These are phyloP conservation scores for Spilogale gracilis DNA, from an alignment of 2,113 vertebrate species.

Conservation along the genomic window DNA sequence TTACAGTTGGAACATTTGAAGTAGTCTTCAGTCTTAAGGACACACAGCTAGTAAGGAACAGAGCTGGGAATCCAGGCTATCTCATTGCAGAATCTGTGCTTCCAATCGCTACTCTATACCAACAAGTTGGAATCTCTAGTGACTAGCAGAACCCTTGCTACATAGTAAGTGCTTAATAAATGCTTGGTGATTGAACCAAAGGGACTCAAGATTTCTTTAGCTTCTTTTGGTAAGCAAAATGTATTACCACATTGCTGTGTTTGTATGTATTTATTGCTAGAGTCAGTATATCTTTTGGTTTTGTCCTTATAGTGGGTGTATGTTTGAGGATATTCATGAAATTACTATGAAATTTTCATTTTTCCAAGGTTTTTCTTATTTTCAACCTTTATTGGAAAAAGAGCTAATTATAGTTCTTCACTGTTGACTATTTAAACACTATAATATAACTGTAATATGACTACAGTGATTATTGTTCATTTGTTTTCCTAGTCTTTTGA, in stretches of 20 bases:
- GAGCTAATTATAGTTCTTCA: background rate
- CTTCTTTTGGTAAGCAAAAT: background rate
- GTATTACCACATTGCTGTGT: background rate
- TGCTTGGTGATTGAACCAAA: background rate
- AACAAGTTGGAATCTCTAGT: constrained; percentile 10
- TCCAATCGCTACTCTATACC: background rate
- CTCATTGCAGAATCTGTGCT: background rate
- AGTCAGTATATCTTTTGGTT: background rate
- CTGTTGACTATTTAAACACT: background rate
- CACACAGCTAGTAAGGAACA: background rate
- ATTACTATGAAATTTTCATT: background rate
- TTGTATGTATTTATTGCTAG: background rate
- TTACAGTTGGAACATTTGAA: background rate
- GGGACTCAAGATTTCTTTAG: background rate
- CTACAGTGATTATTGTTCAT: constrained; percentile 29
- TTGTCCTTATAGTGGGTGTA: background rate
- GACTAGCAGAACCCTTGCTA: background rate
- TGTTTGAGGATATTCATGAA: background rate
- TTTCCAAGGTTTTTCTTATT: background rate
- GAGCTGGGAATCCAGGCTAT: background rate
- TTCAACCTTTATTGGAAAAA: background rate
- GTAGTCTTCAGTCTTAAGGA: background rate
- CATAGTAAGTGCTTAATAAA: background rate
- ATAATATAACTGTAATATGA: background rate
- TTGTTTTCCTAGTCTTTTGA: background rate